Evolutionary conservation across 2,888 invertebrate species (phyloP), one percentile per base, ranked within the genome.

Genomic region (Lasioglossum zephyrum): DNA sequence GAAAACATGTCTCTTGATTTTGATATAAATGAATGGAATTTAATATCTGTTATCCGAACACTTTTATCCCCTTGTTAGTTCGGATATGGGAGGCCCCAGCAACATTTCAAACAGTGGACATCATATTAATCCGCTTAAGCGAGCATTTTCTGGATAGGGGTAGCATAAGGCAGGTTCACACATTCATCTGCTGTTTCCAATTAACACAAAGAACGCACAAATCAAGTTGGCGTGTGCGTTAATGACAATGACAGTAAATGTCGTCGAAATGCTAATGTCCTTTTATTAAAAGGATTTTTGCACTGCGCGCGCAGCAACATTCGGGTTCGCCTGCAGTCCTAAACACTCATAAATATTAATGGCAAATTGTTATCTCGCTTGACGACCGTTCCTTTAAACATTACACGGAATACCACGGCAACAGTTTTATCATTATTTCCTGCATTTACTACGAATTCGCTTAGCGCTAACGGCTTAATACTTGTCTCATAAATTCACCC

Each of bases 371-470:
- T 76, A 79, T 66, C 79, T 44, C 69, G 36, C 26, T 39, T 16
- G 63, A 18, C 44, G 57, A 79, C n/a, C 36, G 73, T 77, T 60
- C 47, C 63, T 57, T 77, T 77, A 77, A 81, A 79, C 76, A 57
- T 73, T 72, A 73, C 63, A 49, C 66, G 39, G 72, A 60, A 79
- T 49, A 47, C 57, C 72, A 75, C 74, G 79, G 22, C 44, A 49
- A 76, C 73, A 36, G 72, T 73, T 83, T 82, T 82, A 82, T 78
- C 82, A 72, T 78, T 81, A 81, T 75, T 74, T 75, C 75, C 84
- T 60, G 63, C 49, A 36, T 78, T 82, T 82, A 85, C 73, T 82
- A 81, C 76, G 84, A 85, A 75, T 82, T 63, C 77, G 63, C 72
- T 76, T 75, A 53, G 63, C 73, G 63, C 39, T 81, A 85, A 82